Percentiles rank a stretch among this genome's conserved stretches.
These are phyloP conservation scores for Callocephalon fimbriatum DNA, from an alignment of 2,113 vertebrate genomes.

Conservation along the genomic window DNA sequence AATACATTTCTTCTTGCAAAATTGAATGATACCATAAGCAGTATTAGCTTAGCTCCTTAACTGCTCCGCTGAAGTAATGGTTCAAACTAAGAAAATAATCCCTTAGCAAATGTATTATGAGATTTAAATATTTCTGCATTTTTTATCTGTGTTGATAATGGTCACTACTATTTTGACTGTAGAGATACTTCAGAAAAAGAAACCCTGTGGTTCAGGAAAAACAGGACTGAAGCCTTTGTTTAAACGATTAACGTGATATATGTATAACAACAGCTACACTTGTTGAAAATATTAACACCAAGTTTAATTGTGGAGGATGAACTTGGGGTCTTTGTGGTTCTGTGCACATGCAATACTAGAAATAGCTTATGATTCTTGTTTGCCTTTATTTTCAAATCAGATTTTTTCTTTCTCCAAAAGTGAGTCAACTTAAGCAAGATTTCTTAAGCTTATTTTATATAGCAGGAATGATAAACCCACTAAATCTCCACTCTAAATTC, in stretches of 20 bases:
- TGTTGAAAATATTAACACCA: not conserved
- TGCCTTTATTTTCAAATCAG: not conserved
- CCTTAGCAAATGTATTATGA: not conserved
- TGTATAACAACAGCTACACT: accelerated
- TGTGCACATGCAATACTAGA: not conserved
- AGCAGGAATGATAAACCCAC: not conserved
- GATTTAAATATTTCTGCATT: not conserved
- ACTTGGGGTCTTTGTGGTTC: not conserved
- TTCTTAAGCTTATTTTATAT: not conserved
- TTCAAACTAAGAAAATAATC: not conserved
- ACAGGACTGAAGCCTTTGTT: not conserved
- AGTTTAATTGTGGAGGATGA: not conserved
- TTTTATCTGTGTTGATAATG: not conserved
- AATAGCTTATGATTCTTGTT: not conserved
- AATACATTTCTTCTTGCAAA: not conserved
- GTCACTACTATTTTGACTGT: not conserved
- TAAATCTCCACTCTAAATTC: not conserved
- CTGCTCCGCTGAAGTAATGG: not conserved
- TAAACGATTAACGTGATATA: not conserved
- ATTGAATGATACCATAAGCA: not conserved
- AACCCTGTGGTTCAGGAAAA: not conserved
- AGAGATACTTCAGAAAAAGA: not conserved
- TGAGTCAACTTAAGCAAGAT: not conserved
- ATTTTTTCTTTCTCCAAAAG: not conserved
- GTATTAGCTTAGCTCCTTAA: not conserved